Percentiles rank a stretch among this genome's conserved stretches.
Conservation (phyloP, 2,113 vertebrate species). For the Strix uralensis region DNA sequence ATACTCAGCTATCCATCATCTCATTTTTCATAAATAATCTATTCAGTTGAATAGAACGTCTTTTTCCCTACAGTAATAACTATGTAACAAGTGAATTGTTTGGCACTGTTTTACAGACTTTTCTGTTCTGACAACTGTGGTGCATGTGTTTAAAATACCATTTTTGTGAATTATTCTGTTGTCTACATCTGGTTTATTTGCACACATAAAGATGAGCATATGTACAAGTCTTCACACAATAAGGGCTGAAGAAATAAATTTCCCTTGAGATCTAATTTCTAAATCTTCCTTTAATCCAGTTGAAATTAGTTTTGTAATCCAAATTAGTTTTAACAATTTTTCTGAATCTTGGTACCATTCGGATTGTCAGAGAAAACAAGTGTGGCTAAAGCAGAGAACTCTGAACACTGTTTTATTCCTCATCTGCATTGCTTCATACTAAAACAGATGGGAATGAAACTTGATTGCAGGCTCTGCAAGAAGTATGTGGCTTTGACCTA, state of each 20-base stretch:
- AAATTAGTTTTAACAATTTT: neutral
- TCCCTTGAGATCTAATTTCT: neutral
- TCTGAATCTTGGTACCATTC: neutral
- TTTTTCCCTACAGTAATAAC: conserved; percentile 57
- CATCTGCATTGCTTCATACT: neutral
- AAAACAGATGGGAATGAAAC: neutral
- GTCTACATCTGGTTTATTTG: neutral
- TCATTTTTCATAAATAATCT: conserved; percentile 59
- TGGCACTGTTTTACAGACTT: neutral
- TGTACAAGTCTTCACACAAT: neutral
- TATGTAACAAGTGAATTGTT: conserved; percentile 19
- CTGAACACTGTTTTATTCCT: neutral
- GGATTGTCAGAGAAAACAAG: neutral
- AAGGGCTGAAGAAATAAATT: neutral
- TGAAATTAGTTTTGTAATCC: conserved; percentile 1
- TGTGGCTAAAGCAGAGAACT: neutral
- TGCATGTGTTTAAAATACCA: neutral
- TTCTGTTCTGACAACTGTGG: neutral
- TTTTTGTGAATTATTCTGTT: neutral
- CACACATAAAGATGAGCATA: neutral
- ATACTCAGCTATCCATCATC: conserved; percentile 46
- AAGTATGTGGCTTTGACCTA: neutral
- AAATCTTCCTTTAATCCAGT: neutral
- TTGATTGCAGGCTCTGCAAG: neutral
- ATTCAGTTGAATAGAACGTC: conserved; percentile 11